Percentiles rank a stretch among this genome's conserved stretches.
These are phyloP conservation scores for Anguilla megastoma DNA, from an alignment of 2,797 vertebrate species.

Conservation along the genomic window DNA sequence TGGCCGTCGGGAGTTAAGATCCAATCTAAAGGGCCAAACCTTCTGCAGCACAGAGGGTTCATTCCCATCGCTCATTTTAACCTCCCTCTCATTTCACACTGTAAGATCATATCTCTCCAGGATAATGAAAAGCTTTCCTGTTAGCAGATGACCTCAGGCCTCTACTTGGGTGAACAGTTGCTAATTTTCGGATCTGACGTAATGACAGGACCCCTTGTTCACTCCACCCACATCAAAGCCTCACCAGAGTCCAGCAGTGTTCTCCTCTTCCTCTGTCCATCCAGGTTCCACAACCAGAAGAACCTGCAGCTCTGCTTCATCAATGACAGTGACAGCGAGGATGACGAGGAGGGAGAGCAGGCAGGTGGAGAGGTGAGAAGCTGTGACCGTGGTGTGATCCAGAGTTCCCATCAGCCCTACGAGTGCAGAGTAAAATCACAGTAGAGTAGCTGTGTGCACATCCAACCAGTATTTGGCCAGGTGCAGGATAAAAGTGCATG, in stretches of 20 bases:
- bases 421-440: too few relatives aligned
- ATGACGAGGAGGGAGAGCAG: slow-evolving; percentile 59
- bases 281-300: slow-evolving; percentile 68
- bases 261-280: background rate
- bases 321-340: slow-evolving; percentile 78
- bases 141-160: background rate
- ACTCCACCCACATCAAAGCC: background rate
- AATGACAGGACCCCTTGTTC: background rate
- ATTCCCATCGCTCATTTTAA: background rate
- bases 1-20: background rate
- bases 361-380: slow-evolving; percentile 54
- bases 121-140: background rate
- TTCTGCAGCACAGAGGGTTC: background rate
- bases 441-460: too few relatives aligned
- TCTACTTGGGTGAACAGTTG: background rate
- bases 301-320: slow-evolving; percentile 79
- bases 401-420: background rate
- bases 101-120: background rate
- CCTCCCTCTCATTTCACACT: background rate
- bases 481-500: too few relatives aligned
- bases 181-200: background rate
- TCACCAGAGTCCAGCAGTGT: background rate
- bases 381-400: background rate
- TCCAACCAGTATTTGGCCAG: too few relatives aligned
- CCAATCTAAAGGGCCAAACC: background rate